Percentiles rank a stretch among this genome's conserved stretches.
Conservation (phyloP, 2,888 invertebrate genomes). For the Notocelia uddmanniana region DNA sequence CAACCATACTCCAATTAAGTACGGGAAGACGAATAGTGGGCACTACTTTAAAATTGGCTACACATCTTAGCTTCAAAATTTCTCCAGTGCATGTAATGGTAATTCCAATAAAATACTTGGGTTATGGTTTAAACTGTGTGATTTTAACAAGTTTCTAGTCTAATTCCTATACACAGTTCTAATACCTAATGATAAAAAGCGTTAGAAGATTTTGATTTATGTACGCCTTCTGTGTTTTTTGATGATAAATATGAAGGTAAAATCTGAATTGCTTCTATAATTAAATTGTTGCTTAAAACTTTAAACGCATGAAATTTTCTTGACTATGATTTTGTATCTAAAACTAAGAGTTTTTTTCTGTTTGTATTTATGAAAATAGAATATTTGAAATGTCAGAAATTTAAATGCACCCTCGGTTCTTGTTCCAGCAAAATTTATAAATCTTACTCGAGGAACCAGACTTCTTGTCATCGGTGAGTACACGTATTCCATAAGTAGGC, state of each 20-base stretch:
- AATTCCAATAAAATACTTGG: neutral
- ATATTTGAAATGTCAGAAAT: neutral
- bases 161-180: neutral
- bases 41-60: slow-evolving; percentile 13
- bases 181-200: neutral
- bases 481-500: slow-evolving; percentile 10
- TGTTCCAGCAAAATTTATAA: slow-evolving; percentile 18
- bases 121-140: too few species aligned
- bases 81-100: neutral
- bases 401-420: neutral
- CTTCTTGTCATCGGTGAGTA: slow-evolving; percentile 14
- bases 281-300: too few species aligned
- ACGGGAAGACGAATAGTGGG: slow-evolving; percentile 1
- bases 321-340: neutral
- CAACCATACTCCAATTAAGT: slow-evolving; percentile 23
- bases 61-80: neutral
- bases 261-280: too few species aligned
- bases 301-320: neutral
- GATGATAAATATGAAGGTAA: neutral
- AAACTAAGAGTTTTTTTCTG: neutral
- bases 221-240: neutral
- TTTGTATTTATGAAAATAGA: neutral
- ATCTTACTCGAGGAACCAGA: neutral
- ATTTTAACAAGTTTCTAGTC: neutral
- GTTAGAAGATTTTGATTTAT: neutral